Evolutionary conservation across 2,888 invertebrate genomes (phyloP).

Genomic region (Notodonta dromedarius): DNA sequence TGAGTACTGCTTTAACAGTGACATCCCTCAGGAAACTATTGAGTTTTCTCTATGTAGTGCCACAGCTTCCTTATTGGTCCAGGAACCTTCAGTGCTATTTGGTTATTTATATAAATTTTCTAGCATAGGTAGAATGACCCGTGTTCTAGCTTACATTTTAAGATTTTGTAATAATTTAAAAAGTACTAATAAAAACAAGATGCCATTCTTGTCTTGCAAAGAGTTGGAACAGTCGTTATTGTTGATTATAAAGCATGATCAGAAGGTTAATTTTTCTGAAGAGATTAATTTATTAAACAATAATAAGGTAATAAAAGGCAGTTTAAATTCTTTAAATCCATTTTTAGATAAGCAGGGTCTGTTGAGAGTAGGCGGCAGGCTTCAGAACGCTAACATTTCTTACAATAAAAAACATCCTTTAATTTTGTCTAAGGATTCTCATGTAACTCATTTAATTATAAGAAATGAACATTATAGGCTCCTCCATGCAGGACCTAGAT

Average conservation of each 20-base stretch:
- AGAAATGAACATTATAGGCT: constrained; percentile 17
- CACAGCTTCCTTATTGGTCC: constrained; percentile 3
- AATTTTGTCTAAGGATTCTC: constrained; percentile 20
- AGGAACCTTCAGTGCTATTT: background rate
- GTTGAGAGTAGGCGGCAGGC: constrained; percentile 25
- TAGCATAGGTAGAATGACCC: constrained; percentile 21
- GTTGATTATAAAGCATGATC: constrained; percentile 21
- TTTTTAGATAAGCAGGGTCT: constrained; percentile 23
- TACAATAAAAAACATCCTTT: constrained; percentile 21
- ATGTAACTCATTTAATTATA: constrained; percentile 21
- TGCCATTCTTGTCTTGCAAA: constrained; percentile 4
- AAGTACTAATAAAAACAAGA: constrained; percentile 8
- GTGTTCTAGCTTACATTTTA: constrained; percentile 19
- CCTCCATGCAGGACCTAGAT: constrained; percentile 20
- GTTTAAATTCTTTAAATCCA: constrained; percentile 20
- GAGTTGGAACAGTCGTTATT: constrained; percentile 12
- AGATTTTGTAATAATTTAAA: constrained; percentile 20
- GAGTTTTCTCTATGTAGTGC: background rate
- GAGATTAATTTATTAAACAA: constrained; percentile 15
- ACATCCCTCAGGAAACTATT: background rate
- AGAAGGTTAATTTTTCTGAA: constrained; percentile 17
- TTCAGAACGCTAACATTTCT: constrained; percentile 20
- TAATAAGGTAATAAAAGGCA: constrained; percentile 10
- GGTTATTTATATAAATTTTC: constrained; percentile 18
- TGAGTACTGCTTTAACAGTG: background rate